These are phyloP conservation scores for Aethes cnicana DNA, from an alignment of 2,888 invertebrate genomes.

Conservation along the genomic window DNA sequence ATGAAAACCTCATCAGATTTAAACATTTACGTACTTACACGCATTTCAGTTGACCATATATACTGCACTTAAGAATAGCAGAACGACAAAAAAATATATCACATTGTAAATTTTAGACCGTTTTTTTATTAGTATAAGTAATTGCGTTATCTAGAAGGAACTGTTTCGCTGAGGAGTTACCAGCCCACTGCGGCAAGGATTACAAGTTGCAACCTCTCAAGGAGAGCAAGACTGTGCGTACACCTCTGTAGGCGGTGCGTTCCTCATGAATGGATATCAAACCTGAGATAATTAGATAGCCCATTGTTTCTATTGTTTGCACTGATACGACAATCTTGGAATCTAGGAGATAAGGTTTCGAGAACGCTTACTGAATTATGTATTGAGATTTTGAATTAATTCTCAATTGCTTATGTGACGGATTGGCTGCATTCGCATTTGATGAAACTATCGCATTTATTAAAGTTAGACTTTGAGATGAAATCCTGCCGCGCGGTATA, in stretches of 20 bases:
- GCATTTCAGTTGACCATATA: slow-evolving; percentile 16
- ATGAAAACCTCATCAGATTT: background rate
- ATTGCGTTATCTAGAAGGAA: slow-evolving; percentile 8
- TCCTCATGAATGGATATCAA: slow-evolving; percentile 58
- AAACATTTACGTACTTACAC: slow-evolving; percentile 22
- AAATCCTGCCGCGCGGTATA: no score
- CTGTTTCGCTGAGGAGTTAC: slow-evolving; percentile 30
- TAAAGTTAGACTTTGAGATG: background rate
- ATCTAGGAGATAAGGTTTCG: slow-evolving; percentile 25
- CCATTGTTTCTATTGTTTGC: slow-evolving; percentile 52
- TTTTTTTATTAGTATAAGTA: no score
- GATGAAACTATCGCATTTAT: background rate
- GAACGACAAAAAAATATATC: no score
- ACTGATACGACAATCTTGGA: slow-evolving; percentile 24
- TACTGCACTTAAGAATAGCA: background rate
- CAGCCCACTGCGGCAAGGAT: slow-evolving; percentile 48
- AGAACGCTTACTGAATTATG: slow-evolving; percentile 13
- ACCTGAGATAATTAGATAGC: slow-evolving; percentile 41
- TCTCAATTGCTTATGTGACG: slow-evolving; percentile 22
- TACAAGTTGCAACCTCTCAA: slow-evolving; percentile 49
- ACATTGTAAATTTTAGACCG: no score
- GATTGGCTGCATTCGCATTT: background rate
- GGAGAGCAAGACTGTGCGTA: slow-evolving; percentile 55
- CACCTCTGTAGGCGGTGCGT: slow-evolving; percentile 52
- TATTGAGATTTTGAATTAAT: slow-evolving; percentile 13